Evolutionary conservation across 2,888 invertebrate genomes (phyloP), one percentile per base, ranked within the genome.

Genomic region (Metellina segmentata): DNA sequence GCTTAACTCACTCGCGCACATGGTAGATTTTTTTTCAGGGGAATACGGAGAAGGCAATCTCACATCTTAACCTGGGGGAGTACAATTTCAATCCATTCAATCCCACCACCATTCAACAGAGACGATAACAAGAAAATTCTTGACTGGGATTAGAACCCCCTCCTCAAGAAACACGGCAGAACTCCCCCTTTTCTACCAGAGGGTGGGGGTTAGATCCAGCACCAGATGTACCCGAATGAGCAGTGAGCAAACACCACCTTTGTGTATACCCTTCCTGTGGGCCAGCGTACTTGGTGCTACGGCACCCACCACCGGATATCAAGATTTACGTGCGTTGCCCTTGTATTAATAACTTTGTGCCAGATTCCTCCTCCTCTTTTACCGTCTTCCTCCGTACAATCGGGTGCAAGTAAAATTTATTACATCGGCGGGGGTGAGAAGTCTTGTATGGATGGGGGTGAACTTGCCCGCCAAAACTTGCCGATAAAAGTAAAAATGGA

Each of bases 271-370:
- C 51, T 82, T 89, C 82, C 82, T 77, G 69, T 34, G 79, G 79
- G 71, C n/a, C n/a, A n/a, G n/a, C 72, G 87, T 74, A 79, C 34
- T 34, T 34, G 34, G 34, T 34, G 34, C 34, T 34, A 34, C 34
- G 4, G 77, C 79, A 87, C 79, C 78, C 85, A 75, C 83, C 78
- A 71, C 78, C 79, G 90, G 90, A 90, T 85, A 90, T 71, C 85
- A 81, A 85, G 90, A 85, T 90, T 79, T 79, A 85, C 81, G 85
- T 48, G 34, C 90, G 78, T 90, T 90, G 85, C 82, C 91, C 82
- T 71, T 75, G 83, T 89, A 88, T 92, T 92, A 89, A 89, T 92
- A 92, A 83, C 89, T 92, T 89, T 89, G 92, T 81, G 74, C 89
- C 72, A 89, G 85, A 89, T 89, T 81, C 77, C 78, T 13, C 86